Base-by-base conservation (phyloP, 2,888 invertebrate genomes). In the Hipparchia sbordonii region DNA sequence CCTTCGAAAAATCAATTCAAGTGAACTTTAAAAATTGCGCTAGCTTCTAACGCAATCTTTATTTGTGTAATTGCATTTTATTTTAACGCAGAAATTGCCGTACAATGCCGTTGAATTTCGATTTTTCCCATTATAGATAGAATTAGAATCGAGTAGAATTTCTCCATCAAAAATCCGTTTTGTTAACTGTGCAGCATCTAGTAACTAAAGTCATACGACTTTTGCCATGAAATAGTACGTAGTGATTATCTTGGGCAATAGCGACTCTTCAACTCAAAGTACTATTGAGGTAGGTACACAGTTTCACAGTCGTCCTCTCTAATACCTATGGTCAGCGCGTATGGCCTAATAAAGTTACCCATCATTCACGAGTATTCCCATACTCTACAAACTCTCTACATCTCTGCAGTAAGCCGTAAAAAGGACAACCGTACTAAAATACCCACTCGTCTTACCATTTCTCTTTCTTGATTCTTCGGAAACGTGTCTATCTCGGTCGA, bases 381-480 rank as follows among this genome's bases (percentile, higher is more conserved):
- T 69, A 61, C 33, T 61, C 69, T 52, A 39, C 39, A 39, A 39
- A 39, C 39, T 39, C 39, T 39, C 39, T 39, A 69, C 61, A 9
- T 60, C 61, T 69, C 52, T 10, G 69, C 69, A 33, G 48, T 23
- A 63, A 60, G 51, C n/a, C 72, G 73, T 72, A 84, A 87, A 88
- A 87, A 85, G 82, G 78, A 81, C 82, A 82, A 80, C 79, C 79
- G 79, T 82, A 86, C 87, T 79, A 85, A 87, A 90, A 89, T 88
- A 89, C 77, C 72, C 82, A 82, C 82, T 82, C 84, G 85, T 82
- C 84, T 83, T 82, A 84, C 82, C 85, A 86, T 88, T 91, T 89
- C 89, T 88, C 89, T 91, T 89, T 89, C 89, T 84, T 86, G 85
- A 81, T 89, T 89, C 89, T 84, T 86, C 85, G 82, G 81, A 83